Evolutionary conservation across 1,140 invertebrate genomes (phyloP).

Genomic region (Sycobia sp.): DNA sequence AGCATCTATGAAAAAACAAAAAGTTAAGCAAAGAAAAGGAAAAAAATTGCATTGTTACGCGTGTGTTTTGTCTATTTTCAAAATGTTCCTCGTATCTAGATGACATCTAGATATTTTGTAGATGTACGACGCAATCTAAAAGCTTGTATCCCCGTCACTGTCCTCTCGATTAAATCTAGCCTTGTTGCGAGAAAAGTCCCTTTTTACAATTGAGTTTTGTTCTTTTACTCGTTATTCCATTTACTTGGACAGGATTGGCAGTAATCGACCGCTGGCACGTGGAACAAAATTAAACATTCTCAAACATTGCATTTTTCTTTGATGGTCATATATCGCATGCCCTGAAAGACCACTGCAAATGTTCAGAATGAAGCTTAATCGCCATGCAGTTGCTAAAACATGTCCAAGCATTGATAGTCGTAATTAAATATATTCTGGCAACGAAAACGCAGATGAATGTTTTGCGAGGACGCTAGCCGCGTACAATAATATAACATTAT

Average conservation of each 20-base stretch:
- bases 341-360: too few species aligned
- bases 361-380: too few species aligned
- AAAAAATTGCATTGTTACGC: slow-evolving; percentile 10
- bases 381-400: too few species aligned
- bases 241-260: too few species aligned
- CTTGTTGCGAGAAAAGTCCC: not conserved
- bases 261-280: too few species aligned
- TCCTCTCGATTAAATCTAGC: not conserved
- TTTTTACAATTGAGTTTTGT: not conserved
- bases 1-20: slow-evolving; percentile 7
- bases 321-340: too few species aligned
- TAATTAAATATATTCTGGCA: slow-evolving; percentile 15
- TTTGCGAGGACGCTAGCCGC: slow-evolving; percentile 2
- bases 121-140: slow-evolving; percentile 31
- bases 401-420: not conserved
- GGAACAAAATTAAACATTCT: too few species aligned
- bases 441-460: not conserved
- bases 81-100: slow-evolving; percentile 19
- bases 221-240: too few species aligned
- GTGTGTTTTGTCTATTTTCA: slow-evolving; percentile 24
- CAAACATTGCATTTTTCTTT: too few species aligned
- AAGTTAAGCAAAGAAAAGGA: too few species aligned
- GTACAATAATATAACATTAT: not conserved
- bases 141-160: slow-evolving; percentile 5
- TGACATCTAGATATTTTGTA: slow-evolving; percentile 12